Base-by-base conservation (phyloP, 2,888 invertebrate genomes). In the Macropis europaea region DNA sequence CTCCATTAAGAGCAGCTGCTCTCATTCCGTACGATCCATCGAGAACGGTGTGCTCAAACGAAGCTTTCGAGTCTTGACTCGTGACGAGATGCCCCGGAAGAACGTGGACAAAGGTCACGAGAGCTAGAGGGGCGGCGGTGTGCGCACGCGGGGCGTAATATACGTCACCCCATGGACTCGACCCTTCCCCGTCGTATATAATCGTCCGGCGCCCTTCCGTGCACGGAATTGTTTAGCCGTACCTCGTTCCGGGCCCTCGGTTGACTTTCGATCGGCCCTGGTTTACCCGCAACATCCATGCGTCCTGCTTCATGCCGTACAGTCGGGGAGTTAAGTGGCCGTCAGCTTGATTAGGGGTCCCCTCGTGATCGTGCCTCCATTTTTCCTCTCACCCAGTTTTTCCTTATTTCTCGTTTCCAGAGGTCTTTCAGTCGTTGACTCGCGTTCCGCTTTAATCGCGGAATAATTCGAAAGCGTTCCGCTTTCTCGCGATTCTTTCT, bases 151-250 rank as follows among this genome's bases (percentile, higher is more conserved):
- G 17, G 50, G 13, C 40, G 43, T 66, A 53, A 64, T 56, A 50
- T 56, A 61, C 43, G 59, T 70, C 54, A 59, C 32, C 53, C 48
- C 59, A 45, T 60, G 61, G 50, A 42, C 42, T 28, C 61, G 60
- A 68, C 67, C 63, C 63, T 61, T 60, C 43, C 32, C 36, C 38
- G 40, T 45, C 61, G 52, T 71, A 59, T 64, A 67, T 75, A 76
- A 76, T 76, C 63, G 75, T 34, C 40, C 32, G 53, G 42, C 60
- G 66, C 64, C 68, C 77, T 80, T 73, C 63, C 70, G 72, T 77
- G 70, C 47, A 50, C 52, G 36, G 72, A 73, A 77, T 77, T 80
- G 79, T 79, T 80, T 79, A 77, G 64, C 56, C 71, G 57, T 43
- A 38, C 52, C 28, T 47, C 61, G 64, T 64, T 59, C 63, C 59